Base-by-base conservation (phyloP, 2,888 invertebrate genomes). In the Rhaphigaster nebulosa region DNA sequence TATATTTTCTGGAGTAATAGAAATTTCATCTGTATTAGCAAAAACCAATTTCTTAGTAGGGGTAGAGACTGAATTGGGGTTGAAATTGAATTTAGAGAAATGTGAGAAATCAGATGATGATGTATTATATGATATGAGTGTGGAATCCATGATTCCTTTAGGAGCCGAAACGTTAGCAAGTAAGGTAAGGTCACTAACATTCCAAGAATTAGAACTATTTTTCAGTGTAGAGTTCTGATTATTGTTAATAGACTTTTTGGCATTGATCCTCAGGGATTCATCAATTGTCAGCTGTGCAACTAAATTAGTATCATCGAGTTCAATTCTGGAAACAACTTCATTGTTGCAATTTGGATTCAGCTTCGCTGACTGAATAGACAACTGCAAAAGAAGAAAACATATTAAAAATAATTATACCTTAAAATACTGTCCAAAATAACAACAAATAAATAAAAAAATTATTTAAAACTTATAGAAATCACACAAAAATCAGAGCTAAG, bases 1-100 rank as follows among this genome's bases (percentile, higher is more conserved):
- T 26, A 34, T 29, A 20, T 80, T 29, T 23, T 80, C 80, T 26
- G 80, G 80, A 38, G 18, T 65, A 65, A 65, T 80, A 38, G 23
- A 23, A 41, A 23, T 80, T 41, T 80, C 26, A 23, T 80, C 15
- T 80, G 1, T 41, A 80, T 80, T 26, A 45, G 15, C 26, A 45
- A 3, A 12, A 84, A n/a, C 15, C 12, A 84, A 84, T 45, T 84
- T 84, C 45, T 84, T 84, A 26, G 84, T 84, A 84, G 84, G 84
- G 5, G 84, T 84, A 4, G 84, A 84, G 4, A 84, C 84, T 84
- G 84, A 84, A 45, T 84, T 41, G 26, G 84, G 84, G 41, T n/a
- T 84, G 20, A 84, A 84, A n/a, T 41, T 41, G 0, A 84, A 45
- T n/a, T 84, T 84, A 4, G 41, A n/a, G 41, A n/a, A 45, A 26